These are phyloP conservation scores for Entomobrya proxima DNA, from an alignment of 2,888 invertebrate species.

Conservation along the genomic window DNA sequence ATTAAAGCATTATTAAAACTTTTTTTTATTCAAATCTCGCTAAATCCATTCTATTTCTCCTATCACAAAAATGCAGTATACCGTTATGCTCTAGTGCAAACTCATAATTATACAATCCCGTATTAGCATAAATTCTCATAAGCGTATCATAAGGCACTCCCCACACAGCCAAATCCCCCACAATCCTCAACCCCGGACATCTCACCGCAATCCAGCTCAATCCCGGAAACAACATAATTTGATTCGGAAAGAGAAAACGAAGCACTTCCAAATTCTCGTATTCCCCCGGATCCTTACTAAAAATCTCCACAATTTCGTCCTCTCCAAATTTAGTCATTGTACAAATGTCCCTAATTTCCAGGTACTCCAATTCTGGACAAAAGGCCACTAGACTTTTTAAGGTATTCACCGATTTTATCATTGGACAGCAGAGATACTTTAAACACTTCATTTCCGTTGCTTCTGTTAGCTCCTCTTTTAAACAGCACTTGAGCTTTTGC, in stretches of 20 bases:
- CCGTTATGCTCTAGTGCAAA: conserved; percentile 69
- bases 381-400: conserved; percentile 55
- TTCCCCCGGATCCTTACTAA: conserved; percentile 42
- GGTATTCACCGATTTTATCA: conserved; percentile 48
- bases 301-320: conserved; percentile 41
- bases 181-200: conserved; percentile 64
- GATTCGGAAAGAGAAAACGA: conserved; percentile 63
- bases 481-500: conserved; percentile 63
- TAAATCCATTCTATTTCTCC: conserved; percentile 36
- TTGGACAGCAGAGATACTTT: conserved; percentile 48
- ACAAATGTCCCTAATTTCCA: conserved; percentile 68
- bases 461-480: conserved; percentile 50
- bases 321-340: conserved; percentile 54
- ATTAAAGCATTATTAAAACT: background rate
- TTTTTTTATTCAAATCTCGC: conserved; percentile 50
- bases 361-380: conserved; percentile 66
- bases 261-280: conserved; percentile 62
- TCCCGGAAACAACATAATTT: conserved; percentile 55
- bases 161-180: conserved; percentile 69
- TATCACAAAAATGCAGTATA: conserved; percentile 59
- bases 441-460: conserved; percentile 41
- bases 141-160: conserved; percentile 48
- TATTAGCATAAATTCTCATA: conserved; percentile 54
- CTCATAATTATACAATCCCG: conserved; percentile 67
- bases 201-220: conserved; percentile 55